phyloP scores from a whole-genome alignment of 2,113 vertebrate genomes.

The Ivindomyrus marchei region DNA sequence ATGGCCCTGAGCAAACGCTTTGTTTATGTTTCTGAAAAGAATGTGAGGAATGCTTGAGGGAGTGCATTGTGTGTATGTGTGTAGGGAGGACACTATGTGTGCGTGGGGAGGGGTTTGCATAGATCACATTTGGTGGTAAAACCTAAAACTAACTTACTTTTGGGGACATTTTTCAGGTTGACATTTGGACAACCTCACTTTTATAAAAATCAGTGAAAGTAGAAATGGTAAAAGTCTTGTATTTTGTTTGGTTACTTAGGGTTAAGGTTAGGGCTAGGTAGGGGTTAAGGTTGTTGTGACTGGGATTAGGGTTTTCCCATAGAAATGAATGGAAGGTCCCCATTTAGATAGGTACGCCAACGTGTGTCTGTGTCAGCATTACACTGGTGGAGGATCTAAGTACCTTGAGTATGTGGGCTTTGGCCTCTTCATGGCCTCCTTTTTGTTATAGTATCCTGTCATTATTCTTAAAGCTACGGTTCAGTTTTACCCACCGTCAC shows the following conservation, averaged over 20 bases:
- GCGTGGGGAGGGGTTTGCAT: not conserved
- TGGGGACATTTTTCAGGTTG: no score
- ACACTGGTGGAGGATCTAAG: not conserved
- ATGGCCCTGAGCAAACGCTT: conserved; percentile 26
- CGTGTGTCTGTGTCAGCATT: not conserved
- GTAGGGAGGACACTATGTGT: not conserved
- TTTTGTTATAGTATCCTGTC: not conserved
- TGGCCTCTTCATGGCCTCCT: not conserved
- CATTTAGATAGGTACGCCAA: not conserved
- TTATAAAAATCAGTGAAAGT: no score
- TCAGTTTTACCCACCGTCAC: not conserved
- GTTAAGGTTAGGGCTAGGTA: no score
- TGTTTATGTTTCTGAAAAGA: conserved; percentile 45
- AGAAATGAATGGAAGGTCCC: not conserved
- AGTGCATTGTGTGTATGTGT: not conserved
- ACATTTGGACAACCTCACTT: no score
- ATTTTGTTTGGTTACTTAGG: no score
- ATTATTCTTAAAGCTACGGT: not conserved
- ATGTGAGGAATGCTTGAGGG: conserved; percentile 41
- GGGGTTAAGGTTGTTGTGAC: no score
- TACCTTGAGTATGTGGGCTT: conserved; percentile 1
- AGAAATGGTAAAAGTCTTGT: no score
- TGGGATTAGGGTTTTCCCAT: not conserved
- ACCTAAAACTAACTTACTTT: not conserved
- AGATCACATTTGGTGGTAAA: not conserved